Evolutionary conservation across 2,888 invertebrate species (phyloP).

Genomic region (Lasioglossum malachurum): DNA sequence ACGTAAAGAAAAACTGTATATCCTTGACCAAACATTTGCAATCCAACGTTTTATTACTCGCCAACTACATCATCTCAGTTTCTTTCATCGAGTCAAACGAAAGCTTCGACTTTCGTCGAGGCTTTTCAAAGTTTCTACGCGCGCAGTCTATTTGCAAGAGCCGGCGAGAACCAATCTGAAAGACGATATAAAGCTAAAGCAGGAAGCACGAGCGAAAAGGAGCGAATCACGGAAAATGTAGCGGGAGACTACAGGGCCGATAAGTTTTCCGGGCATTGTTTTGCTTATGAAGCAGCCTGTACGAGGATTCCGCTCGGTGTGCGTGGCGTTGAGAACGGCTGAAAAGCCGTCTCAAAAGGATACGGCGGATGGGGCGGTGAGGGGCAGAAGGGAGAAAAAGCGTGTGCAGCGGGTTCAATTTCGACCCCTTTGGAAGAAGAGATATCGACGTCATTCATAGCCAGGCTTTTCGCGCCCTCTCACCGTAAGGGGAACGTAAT

Average conservation of each 20-base stretch:
- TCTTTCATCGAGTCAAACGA: not conserved
- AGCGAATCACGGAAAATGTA: not conserved
- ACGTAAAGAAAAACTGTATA: not conserved
- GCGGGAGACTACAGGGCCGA: not conserved
- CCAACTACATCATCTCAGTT: not conserved
- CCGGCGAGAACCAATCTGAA: not conserved
- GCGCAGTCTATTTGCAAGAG: not conserved
- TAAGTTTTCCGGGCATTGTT: constrained; percentile 7
- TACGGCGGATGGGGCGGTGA: not conserved
- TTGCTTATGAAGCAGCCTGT: constrained; percentile 32
- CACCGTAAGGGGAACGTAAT: constrained; percentile 75
- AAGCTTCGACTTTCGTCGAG: not conserved
- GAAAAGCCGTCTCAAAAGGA: constrained; percentile 54
- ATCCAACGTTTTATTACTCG: not conserved
- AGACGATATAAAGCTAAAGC: not conserved
- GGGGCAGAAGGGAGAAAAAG: constrained; percentile 36
- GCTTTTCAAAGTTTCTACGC: not conserved
- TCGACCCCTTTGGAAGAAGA: constrained; percentile 72
- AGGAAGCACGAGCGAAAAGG: not conserved
- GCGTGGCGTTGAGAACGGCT: constrained; percentile 41
- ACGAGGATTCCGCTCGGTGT: constrained; percentile 1
- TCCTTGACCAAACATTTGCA: not conserved
- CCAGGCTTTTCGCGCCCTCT: constrained; percentile 73
- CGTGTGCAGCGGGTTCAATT: constrained; percentile 68
- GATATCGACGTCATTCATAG: constrained; percentile 75